Conservation (phyloP, 2,113 vertebrate genomes). For the Glaucomys volans region DNA sequence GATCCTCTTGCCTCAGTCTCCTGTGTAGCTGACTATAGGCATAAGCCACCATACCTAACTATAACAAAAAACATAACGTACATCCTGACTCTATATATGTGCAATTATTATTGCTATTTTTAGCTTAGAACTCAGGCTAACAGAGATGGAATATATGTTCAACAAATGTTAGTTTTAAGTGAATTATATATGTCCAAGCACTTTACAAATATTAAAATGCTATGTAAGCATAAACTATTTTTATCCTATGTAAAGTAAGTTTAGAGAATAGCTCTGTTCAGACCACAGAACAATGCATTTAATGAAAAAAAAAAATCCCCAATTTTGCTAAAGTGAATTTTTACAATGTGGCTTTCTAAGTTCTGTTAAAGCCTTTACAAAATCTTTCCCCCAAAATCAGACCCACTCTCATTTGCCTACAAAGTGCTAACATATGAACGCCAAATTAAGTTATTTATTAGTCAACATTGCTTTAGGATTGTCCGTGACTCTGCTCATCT, state of each 20-base stretch:
- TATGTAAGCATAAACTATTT: conserved; percentile 7
- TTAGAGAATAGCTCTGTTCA: conserved; percentile 28
- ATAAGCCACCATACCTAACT: too few relatives aligned
- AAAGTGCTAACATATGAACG: neutral
- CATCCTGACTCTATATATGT: neutral
- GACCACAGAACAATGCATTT: conserved; percentile 13
- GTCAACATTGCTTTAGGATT: neutral
- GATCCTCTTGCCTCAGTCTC: too few relatives aligned
- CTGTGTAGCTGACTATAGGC: too few relatives aligned
- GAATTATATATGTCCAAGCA: neutral
- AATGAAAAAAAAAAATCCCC: neutral
- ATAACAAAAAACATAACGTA: conserved; percentile 31
- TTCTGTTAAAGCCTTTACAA: neutral
- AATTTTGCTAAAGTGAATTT: neutral
- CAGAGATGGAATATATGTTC: neutral
- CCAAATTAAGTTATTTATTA: neutral
- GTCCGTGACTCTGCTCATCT: neutral
- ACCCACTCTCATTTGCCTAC: neutral
- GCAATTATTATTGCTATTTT: neutral
- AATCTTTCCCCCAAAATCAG: neutral
- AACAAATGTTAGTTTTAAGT: conserved; percentile 20
- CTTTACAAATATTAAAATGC: conserved; percentile 20
- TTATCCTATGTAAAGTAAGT: conserved; percentile 31
- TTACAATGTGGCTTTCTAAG: neutral
- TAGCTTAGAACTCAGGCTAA: conserved; percentile 23